A percentile compares a stretch with the other conserved stretches of the same genome.
phyloP scores from a whole-genome alignment of 2,888 invertebrate genomes.

The Eristalis tenax region DNA sequence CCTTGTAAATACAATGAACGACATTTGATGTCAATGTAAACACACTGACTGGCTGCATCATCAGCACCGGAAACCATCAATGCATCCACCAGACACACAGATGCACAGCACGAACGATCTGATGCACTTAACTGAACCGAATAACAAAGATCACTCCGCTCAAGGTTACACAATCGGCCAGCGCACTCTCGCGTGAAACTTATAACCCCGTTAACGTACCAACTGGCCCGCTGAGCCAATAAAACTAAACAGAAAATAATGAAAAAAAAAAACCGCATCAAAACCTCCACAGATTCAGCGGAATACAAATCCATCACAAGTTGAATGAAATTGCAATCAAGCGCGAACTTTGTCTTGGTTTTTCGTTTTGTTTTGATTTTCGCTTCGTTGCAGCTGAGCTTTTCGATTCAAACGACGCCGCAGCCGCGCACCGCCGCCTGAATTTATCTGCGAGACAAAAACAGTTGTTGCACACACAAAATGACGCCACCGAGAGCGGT shows the following conservation, averaged over 20 bases:
- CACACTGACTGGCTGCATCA: background rate
- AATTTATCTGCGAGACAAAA: conserved; percentile 2
- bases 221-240: background rate
- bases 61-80: background rate
- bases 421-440: conserved; percentile 5
- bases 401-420: conserved; percentile 7
- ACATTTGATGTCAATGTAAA: background rate
- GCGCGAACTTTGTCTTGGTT: conserved; percentile 18
- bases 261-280: no score
- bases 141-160: conserved; percentile 38
- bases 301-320: background rate
- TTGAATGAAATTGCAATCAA: conserved; percentile 33
- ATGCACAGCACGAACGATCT: background rate
- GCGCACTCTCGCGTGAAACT: conserved; percentile 1
- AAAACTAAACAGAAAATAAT: background rate
- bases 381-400: conserved; percentile 30
- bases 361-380: conserved; percentile 30
- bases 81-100: background rate
- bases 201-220: background rate
- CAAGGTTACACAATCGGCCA: conserved; percentile 36
- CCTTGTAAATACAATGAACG: background rate
- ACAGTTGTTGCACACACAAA: conserved; percentile 19
- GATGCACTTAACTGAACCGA: conserved; percentile 27
- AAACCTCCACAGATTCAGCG: background rate
- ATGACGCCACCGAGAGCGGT: background rate